Conservation (phyloP, 1,140 invertebrate species). For the Drosophila elegans region DNA sequence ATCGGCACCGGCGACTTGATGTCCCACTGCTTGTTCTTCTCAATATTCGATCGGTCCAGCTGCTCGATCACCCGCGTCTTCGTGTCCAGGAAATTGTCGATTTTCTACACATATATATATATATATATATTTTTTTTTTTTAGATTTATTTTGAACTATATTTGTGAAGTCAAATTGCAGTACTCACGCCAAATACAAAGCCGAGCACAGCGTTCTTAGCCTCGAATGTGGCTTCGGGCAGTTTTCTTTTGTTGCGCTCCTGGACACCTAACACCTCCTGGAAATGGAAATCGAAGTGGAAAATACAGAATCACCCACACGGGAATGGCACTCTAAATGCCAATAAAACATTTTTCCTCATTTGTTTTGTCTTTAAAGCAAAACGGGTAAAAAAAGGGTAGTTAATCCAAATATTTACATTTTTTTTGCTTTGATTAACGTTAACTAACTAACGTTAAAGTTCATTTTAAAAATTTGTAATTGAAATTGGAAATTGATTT, state of each 20-base stretch:
- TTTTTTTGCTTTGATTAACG: no score
- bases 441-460: no score
- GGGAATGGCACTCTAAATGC: not conserved
- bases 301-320: constrained; percentile 24
- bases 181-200: constrained; percentile 92
- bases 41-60: constrained; percentile 89
- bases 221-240: constrained; percentile 89
- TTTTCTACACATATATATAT: constrained; percentile 86
- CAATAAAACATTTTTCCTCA: not conserved
- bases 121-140: constrained; percentile 1
- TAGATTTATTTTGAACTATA: not conserved
- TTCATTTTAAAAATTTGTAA: no score
- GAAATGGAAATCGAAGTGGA: constrained; percentile 39
- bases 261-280: constrained; percentile 75
- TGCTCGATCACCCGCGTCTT: constrained; percentile 89
- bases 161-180: not conserved
- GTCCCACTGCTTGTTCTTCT: constrained; percentile 90
- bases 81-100: constrained; percentile 90
- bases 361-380: no score
- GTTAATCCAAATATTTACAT: no score
- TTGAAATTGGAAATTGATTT: no score
- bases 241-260: constrained; percentile 90
- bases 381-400: no score
- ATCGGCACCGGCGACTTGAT: constrained; percentile 88
- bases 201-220: constrained; percentile 91